These are phyloP conservation scores for Mystacides longicornis DNA, from an alignment of 2,888 invertebrate genomes.

Conservation along the genomic window DNA sequence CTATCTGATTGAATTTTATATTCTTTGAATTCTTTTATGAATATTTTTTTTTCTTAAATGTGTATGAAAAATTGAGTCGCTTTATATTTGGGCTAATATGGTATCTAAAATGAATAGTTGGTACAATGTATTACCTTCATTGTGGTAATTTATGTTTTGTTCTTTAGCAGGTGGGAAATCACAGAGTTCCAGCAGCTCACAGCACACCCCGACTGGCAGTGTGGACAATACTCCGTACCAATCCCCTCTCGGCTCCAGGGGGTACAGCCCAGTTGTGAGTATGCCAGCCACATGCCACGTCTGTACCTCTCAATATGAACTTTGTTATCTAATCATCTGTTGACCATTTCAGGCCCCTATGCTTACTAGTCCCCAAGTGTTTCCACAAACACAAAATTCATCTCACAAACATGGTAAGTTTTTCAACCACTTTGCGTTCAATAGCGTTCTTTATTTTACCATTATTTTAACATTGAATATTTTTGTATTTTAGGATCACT, in stretches of 20 bases:
- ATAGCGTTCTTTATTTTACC: background rate
- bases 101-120: too few species aligned
- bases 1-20: too few species aligned
- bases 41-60: too few species aligned
- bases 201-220: background rate
- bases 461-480: background rate
- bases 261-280: conserved; percentile 19
- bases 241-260: conserved; percentile 15
- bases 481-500: conserved; percentile 18
- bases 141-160: background rate
- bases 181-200: background rate
- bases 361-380: conserved; percentile 23
- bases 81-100: too few species aligned
- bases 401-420: conserved; percentile 22
- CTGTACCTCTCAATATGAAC: background rate
- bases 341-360: conserved; percentile 18
- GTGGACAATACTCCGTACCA: conserved; percentile 29
- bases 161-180: background rate
- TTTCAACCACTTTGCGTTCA: background rate
- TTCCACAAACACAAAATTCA: conserved; percentile 12
- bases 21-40: too few species aligned
- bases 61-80: too few species aligned
- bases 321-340: background rate
- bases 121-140: too few species aligned
- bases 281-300: too few species aligned